Conservation (phyloP, 2,113 vertebrate genomes). For the Aspidoscelis tigris region DNA sequence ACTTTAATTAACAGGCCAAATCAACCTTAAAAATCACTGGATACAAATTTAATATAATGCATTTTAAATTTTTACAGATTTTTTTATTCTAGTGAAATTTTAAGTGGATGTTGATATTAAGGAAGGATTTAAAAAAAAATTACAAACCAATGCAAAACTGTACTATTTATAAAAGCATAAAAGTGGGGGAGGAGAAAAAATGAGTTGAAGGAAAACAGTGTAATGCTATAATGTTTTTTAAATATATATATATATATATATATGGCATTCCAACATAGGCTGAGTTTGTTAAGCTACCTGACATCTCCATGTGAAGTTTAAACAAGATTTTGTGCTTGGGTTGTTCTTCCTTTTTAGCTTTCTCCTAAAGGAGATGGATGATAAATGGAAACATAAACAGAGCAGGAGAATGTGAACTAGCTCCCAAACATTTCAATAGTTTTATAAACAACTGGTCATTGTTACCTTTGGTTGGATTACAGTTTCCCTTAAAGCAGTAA, state of each 20-base stretch:
- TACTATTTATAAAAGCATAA: constrained; percentile 30
- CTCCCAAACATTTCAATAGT: constrained; percentile 81
- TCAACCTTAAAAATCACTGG: background rate
- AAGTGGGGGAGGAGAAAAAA: background rate
- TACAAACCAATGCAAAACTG: constrained; percentile 19
- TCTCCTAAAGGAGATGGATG: constrained; percentile 77
- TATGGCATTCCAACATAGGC: constrained; percentile 68
- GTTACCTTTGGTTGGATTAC: constrained; percentile 76
- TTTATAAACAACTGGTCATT: constrained; percentile 80
- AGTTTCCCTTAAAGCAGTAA: constrained; percentile 66
- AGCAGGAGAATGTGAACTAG: constrained; percentile 78
- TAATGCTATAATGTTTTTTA: constrained; percentile 77
- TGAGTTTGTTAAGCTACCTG: constrained; percentile 79
- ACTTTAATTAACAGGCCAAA: constrained; percentile 8
- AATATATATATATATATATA: constrained; percentile 48
- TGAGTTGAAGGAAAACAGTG: constrained; percentile 65
- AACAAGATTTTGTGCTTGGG: constrained; percentile 77
- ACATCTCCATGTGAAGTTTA: constrained; percentile 76
- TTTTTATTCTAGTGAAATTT: constrained; percentile 34
- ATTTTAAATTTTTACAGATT: constrained; percentile 33
- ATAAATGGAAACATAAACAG: constrained; percentile 82
- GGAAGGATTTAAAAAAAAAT: constrained; percentile 54
- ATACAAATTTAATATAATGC: constrained; percentile 23
- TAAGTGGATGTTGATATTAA: constrained; percentile 58
- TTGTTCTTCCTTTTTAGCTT: constrained; percentile 75